These are phyloP conservation scores for Enhydra lutris DNA, from an alignment of 2,113 vertebrate species.

Conservation along the genomic window DNA sequence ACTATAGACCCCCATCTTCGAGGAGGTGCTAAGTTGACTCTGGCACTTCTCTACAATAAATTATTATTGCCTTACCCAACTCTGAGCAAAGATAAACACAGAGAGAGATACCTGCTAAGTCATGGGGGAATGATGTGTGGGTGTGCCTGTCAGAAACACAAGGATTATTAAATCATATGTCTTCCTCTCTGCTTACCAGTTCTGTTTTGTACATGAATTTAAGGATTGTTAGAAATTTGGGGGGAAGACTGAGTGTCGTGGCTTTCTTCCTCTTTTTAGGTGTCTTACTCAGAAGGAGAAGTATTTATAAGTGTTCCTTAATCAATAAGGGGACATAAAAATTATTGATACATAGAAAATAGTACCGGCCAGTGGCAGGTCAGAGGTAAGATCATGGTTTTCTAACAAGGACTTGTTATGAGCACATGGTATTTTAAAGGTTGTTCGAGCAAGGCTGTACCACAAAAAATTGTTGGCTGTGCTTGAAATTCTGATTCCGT, in stretches of 20 bases:
- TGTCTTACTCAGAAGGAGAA: background rate
- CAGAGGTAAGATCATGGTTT: background rate
- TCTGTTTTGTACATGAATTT: background rate
- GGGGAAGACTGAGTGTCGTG: background rate
- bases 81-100: background rate
- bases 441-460: background rate
- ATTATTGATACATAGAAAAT: background rate
- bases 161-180: background rate
- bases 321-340: background rate
- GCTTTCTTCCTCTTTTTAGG: background rate
- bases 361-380: background rate
- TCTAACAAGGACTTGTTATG: background rate
- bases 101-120: background rate
- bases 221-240: background rate
- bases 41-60: background rate
- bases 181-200: background rate
- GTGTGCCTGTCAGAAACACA: background rate
- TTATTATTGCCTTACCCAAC: background rate
- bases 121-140: background rate
- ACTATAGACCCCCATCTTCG: background rate
- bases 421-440: background rate
- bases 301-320: background rate
- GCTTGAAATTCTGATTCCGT: constrained; percentile 49
- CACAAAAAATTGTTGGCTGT: constrained; percentile 23
- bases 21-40: background rate